Evolutionary conservation across 2,888 invertebrate genomes (phyloP).

Genomic region (Perdita meconis): DNA sequence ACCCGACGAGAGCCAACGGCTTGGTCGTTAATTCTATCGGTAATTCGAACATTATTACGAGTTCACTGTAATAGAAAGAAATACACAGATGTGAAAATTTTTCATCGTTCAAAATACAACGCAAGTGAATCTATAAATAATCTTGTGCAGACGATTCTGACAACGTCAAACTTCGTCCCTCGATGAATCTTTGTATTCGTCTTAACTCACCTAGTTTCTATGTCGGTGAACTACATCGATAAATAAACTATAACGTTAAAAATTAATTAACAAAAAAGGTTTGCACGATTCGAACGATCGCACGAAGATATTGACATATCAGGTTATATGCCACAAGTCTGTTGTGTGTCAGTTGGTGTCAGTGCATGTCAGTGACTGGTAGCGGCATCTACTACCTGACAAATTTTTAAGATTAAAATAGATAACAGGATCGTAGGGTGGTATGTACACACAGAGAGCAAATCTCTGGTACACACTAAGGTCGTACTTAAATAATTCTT

Average conservation of each 20-base stretch:
- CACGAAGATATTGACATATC: too few species aligned
- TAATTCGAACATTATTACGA: slow-evolving; percentile 86
- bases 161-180: background rate
- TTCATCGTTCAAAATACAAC: background rate
- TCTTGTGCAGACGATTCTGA: background rate
- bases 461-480: background rate
- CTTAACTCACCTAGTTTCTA: slow-evolving; percentile 7
- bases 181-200: background rate
- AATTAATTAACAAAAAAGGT: background rate
- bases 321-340: too few species aligned
- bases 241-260: background rate
- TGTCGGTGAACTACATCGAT: slow-evolving; percentile 38
- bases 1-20: slow-evolving; percentile 94
- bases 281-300: background rate
- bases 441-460: too few species aligned
- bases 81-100: background rate
- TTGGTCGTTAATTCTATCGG: slow-evolving; percentile 93
- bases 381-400: slow-evolving; percentile 28
- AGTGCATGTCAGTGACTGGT: slow-evolving; percentile 6
- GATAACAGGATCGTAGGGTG: too few species aligned
- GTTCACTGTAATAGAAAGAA: slow-evolving; percentile 30
- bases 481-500: background rate
- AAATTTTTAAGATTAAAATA: background rate
- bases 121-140: background rate
- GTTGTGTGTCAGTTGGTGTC: background rate